Evolutionary conservation across 2,888 invertebrate genomes (phyloP), one percentile per base, ranked within the genome.

Genomic region (Pseudoips prasinana): DNA sequence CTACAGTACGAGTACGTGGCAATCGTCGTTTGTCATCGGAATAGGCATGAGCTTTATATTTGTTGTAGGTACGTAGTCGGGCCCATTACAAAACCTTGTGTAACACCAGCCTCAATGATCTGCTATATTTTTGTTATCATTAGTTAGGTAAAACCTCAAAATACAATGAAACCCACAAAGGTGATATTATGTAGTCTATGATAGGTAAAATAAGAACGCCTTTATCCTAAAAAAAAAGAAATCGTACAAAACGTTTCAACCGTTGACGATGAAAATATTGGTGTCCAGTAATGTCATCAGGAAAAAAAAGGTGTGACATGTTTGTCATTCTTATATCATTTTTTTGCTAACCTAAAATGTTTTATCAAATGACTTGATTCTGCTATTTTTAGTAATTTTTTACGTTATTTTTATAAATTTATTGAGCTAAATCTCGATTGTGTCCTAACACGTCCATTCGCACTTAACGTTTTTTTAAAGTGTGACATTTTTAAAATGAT

Each of bases 311-410:
- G 87, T 88, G 70, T 86, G 86, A 85, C 87, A 86, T 85, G 80
- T 61, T 76, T 82, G 88, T 85, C 87, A 87, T 75, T 81, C 69
- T 72, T 73, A 64, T 81, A 87, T 79, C 64, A 85, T 85, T 85
- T 86, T 86, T 88, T 88, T 86, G 86, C 85, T 88, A 87, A 88
- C 88, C 87, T 86, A 88, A 88, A 88, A 88, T 88, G 88, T 87
- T 87, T 87, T 80, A 80, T 85, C 86, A 84, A 87, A 87, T 85
- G 85, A 83, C 84, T 84, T 88, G 80, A 88, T 83, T 81, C 73
- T 80, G 71, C 64, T 78, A 69, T 80, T 85, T 87, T 77, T 76
- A 73, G 70, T 72, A 67, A 76, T 83, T 85, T 85, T 84, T 84
- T 82, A 82, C 77, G 58, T 78, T 80, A 79, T 80, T 87, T 87